Conservation (phyloP, 2,797 vertebrate species). For the Tragopan temminckii region DNA sequence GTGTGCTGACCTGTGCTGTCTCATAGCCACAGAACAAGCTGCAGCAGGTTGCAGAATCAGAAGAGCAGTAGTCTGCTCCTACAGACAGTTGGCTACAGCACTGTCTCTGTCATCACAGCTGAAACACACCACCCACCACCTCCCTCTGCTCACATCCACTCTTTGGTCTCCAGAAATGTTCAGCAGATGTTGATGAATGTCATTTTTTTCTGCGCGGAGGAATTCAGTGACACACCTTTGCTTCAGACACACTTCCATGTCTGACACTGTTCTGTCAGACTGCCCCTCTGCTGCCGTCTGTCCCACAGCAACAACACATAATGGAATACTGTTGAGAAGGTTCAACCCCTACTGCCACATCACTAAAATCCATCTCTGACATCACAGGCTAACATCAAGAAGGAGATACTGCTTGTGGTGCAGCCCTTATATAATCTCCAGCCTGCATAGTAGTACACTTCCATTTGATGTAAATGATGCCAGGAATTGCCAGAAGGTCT, state of each 20-base stretch:
- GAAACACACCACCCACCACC: not conserved
- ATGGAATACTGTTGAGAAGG: too few relatives aligned
- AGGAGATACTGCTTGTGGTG: not conserved
- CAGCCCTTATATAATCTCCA: not conserved
- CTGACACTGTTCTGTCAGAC: not conserved
- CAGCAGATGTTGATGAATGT: not conserved
- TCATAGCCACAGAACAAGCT: not conserved
- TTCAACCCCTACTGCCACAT: not conserved
- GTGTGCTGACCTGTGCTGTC: not conserved
- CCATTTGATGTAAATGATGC: not conserved
- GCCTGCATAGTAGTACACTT: not conserved
- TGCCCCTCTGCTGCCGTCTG: not conserved
- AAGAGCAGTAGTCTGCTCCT: not conserved
- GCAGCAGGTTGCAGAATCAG: not conserved
- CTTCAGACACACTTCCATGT: not conserved
- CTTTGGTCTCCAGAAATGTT: not conserved
- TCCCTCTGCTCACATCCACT: not conserved
- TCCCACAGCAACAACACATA: not conserved
- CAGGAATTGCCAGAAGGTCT: not conserved
- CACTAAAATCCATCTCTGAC: not conserved
- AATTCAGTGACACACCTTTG: not conserved
- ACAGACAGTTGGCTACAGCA: not conserved
- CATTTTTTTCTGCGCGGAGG: not conserved
- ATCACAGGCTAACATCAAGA: not conserved
- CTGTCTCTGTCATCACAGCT: not conserved